Evolutionary conservation across 2,113 vertebrate genomes (phyloP).

Genomic region (Ciconia stormi): DNA sequence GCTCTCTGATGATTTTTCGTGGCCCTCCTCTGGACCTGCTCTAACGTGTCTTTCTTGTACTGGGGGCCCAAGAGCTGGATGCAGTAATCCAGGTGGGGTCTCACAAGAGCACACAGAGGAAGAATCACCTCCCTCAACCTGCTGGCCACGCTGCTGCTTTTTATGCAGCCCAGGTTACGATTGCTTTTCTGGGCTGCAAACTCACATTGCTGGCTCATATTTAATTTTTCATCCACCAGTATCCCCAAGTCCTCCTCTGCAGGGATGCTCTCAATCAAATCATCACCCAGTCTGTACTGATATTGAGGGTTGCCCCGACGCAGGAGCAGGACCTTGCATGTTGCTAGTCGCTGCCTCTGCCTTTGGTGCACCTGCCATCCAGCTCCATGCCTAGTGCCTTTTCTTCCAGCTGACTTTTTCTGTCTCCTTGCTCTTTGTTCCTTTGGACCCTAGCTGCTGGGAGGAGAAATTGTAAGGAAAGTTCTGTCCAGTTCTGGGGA

Average conservation of each 20-base stretch:
- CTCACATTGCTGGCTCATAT: rapidly evolving
- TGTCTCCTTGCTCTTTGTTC: not conserved
- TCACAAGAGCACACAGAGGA: rapidly evolving
- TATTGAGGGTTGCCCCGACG: rapidly evolving
- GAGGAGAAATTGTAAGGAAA: not conserved
- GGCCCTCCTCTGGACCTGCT: not conserved
- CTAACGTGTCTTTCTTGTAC: not conserved
- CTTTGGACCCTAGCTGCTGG: not conserved
- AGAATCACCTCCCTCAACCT: not conserved
- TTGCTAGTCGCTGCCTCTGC: not conserved
- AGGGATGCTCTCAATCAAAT: not conserved
- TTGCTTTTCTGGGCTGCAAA: not conserved
- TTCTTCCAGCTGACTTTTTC: not conserved
- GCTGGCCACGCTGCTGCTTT: not conserved
- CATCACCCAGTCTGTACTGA: not conserved
- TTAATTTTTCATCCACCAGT: not conserved
- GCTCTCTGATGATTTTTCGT: not conserved
- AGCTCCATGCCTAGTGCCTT: not conserved
- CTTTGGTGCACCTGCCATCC: not conserved
- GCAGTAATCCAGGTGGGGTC: not conserved
- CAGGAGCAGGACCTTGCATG: not conserved
- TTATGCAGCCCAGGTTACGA: not conserved
- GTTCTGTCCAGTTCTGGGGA: not conserved
- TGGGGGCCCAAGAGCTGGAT: not conserved
- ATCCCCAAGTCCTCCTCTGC: not conserved